phyloP scores from a whole-genome alignment of 1,140 invertebrate species.

The Mylabris phalerata region DNA sequence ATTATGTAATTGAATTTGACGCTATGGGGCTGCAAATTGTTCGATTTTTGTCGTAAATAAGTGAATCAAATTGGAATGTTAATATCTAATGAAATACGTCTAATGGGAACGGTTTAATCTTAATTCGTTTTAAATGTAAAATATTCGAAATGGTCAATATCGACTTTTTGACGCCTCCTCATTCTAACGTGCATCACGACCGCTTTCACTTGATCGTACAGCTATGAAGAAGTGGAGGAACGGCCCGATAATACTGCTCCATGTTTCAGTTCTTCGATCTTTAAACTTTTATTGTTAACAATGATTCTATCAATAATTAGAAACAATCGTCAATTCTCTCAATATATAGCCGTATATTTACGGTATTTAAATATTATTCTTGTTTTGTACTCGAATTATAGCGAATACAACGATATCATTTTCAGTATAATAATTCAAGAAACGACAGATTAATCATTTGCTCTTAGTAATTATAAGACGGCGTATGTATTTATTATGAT shows the following conservation, averaged over 20 bases:
- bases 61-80: conserved; percentile 6
- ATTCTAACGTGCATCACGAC: conserved; percentile 13
- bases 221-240: too few relatives aligned
- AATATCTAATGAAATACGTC: conserved; percentile 9
- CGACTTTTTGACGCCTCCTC: conserved; percentile 14
- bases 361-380: too few relatives aligned
- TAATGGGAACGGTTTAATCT: conserved; percentile 5
- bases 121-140: conserved; percentile 18
- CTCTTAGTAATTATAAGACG: conserved; percentile 24
- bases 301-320: too few relatives aligned
- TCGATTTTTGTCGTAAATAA: too few relatives aligned
- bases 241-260: conserved; percentile 1
- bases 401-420: conserved; percentile 5
- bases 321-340: too few relatives aligned
- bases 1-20: too few relatives aligned
- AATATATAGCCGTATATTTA: too few relatives aligned
- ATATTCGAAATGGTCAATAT: conserved; percentile 9
- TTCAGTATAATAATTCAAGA: conserved; percentile 22
- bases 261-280: too few relatives aligned
- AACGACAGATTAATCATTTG: conserved; percentile 28
- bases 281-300: too few relatives aligned
- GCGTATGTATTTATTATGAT: conserved; percentile 29
- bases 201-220: conserved; percentile 8
- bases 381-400: too few relatives aligned
- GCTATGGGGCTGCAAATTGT: too few relatives aligned